Base-by-base conservation (phyloP, 2,113 vertebrate genomes). In the Thymallus thymallus region DNA sequence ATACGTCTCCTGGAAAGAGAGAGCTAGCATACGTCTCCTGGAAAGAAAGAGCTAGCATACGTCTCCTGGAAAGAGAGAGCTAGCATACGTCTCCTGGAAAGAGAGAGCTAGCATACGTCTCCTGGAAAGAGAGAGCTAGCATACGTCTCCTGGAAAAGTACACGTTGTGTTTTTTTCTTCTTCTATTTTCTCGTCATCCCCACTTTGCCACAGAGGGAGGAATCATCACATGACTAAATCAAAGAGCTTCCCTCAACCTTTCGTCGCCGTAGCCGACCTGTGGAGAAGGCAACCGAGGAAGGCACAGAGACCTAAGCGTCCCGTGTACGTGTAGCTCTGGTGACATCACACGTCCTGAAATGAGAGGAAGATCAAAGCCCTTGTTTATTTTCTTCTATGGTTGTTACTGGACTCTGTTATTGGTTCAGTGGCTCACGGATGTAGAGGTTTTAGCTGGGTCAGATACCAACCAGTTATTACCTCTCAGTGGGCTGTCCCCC, bases 191-290 rank as follows among this genome's bases (percentile, higher is more conserved):
- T 20, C 20, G 20, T 48, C 26, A 14, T 18, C 48, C 48, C 70
- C 14, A 51, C 48, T 69, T 45, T 69, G 30, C 24, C 74, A 56
- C 70, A 69, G 73, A 79, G 76, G 75, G 77, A 71, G 78, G 80
- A 83, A 70, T 55, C 29, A 29, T n/a, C 35, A 80, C 24, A 71
- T 82, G 74, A 82, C 76, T 71, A 69, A 83, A 83, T 85, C 82
- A 76, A 80, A 79, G 84, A 81, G 78, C 85, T 85, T 85, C 81
- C 81, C 76, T 77, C 75, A 79, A 23, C 20, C 66, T 46, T 22
- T 74, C 64, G 69, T 69, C 35, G 73, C 65, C 65, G 55, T 62
- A 68, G 68, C 71, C 48, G 75, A 68, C 60, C 75, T 61, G 69
- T 51, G 56, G 35, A 24, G 24, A 51, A 72, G 72, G 41, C 46